These are phyloP conservation scores for Chelonus insularis DNA, from an alignment of 1,140 invertebrate genomes.

Conservation along the genomic window DNA sequence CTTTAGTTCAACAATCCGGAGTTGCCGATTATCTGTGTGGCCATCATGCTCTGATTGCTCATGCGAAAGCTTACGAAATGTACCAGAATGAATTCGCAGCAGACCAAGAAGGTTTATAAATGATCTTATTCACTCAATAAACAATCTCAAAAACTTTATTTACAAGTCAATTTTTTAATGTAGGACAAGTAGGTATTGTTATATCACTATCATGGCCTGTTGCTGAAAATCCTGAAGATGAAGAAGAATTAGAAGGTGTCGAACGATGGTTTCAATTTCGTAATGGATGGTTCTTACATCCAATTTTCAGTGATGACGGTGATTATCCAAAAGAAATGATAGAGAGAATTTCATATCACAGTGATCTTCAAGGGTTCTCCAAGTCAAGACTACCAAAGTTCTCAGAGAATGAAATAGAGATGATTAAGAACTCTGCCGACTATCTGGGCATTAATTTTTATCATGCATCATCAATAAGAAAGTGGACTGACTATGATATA, in stretches of 20 bases:
- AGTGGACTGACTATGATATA: conserved; percentile 2
- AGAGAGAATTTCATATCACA: conserved; percentile 52
- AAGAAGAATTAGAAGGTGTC: conserved; percentile 61
- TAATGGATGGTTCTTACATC: conserved; percentile 61
- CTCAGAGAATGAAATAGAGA: conserved; percentile 50
- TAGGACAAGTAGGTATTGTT: conserved; percentile 67
- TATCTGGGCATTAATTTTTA: conserved; percentile 58
- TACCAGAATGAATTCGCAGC: conserved; percentile 50
- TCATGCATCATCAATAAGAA: conserved; percentile 25
- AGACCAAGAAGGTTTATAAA: conserved; percentile 47
- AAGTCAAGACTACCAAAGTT: conserved; percentile 61
- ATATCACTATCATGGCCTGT: conserved; percentile 67
- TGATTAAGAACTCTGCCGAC: conserved; percentile 54
- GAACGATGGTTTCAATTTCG: conserved; percentile 61
- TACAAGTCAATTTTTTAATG: conserved; percentile 22
- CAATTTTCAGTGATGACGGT: conserved; percentile 58
- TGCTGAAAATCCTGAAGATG: conserved; percentile 50
- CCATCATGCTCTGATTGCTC: conserved; percentile 51
- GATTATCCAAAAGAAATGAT: conserved; percentile 63
- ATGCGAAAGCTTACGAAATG: conserved; percentile 53
- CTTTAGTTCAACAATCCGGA: conserved; percentile 40
- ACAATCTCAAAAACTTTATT: conserved; percentile 20
- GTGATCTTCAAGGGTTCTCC: conserved; percentile 49
- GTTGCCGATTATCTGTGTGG: conserved; percentile 48
- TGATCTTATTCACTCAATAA: not conserved